phyloP scores from a whole-genome alignment of 2,888 invertebrate species.

The Gasteruption jaculator region DNA sequence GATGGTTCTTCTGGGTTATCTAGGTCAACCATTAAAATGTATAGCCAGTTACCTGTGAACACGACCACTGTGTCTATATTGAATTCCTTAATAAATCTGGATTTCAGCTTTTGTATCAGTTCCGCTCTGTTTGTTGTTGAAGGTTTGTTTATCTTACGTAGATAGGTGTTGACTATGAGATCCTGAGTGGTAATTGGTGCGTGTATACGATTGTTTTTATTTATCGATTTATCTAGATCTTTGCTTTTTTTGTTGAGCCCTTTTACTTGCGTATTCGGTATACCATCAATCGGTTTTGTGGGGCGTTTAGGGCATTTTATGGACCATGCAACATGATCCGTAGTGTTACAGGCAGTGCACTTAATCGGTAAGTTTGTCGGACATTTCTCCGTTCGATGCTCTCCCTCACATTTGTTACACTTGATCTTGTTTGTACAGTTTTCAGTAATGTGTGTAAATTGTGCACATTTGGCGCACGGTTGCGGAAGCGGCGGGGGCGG shows the following conservation, averaged over 20 bases:
- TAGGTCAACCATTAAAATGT: slow-evolving; percentile 2
- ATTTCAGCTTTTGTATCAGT: slow-evolving; percentile 5
- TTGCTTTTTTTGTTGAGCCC: slow-evolving; percentile 2
- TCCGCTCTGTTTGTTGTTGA: slow-evolving; percentile 4
- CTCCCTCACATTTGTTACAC: slow-evolving; percentile 10
- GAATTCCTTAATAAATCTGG: slow-evolving; percentile 5
- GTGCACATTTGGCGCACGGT: slow-evolving; percentile 4
- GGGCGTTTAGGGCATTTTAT: slow-evolving; percentile 6
- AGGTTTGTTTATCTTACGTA: slow-evolving; percentile 6
- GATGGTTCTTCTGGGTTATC: not conserved
- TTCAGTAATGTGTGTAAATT: slow-evolving; percentile 3
- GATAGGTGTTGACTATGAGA: slow-evolving; percentile 5
- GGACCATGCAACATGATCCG: too few species aligned
- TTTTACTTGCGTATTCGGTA: slow-evolving; percentile 6
- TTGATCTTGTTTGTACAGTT: not conserved
- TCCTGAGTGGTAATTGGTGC: slow-evolving; percentile 5
- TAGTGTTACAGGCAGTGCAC: too few species aligned
- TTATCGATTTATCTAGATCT: not conserved
- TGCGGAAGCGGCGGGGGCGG: slow-evolving; percentile 2
- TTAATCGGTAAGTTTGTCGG: too few species aligned
- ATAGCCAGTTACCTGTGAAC: slow-evolving; percentile 1
- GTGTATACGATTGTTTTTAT: slow-evolving; percentile 4
- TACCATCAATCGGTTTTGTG: too few species aligned
- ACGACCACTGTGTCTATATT: slow-evolving; percentile 3
- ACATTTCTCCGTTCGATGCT: slow-evolving; percentile 4